phyloP scores from a whole-genome alignment of 1,140 invertebrate species.

The Thaumetopoea pityocampa region DNA sequence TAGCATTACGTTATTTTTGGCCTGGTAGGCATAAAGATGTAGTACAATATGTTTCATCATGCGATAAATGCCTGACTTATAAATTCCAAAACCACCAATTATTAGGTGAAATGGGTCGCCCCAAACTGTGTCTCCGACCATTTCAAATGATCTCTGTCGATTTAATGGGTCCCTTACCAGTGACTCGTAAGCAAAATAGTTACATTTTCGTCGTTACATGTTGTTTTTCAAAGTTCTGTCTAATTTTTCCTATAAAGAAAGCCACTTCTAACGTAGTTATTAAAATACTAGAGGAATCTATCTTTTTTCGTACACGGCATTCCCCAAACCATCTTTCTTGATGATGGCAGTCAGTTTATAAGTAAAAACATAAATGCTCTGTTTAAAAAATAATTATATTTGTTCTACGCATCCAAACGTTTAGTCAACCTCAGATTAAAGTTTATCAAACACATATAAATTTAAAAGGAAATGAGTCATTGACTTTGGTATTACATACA shows the following conservation, averaged over 20 bases:
- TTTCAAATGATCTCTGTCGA: constrained; percentile 54
- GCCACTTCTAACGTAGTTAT: constrained; percentile 31
- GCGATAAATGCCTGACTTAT: constrained; percentile 24
- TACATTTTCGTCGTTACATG: constrained; percentile 55
- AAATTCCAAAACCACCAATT: constrained; percentile 12
- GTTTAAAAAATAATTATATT: too few species aligned
- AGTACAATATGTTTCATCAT: too few species aligned
- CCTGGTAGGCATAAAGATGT: constrained; percentile 28
- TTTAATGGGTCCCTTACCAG: constrained; percentile 57
- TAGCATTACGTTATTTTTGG: too few species aligned
- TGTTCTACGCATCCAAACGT: too few species aligned
- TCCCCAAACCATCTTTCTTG: constrained; percentile 41
- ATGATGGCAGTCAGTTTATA: constrained; percentile 67
- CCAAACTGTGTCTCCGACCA: constrained; percentile 14
- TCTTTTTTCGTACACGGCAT: constrained; percentile 39
- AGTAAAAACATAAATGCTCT: too few species aligned
- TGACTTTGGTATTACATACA: too few species aligned
- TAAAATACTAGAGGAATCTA: constrained; percentile 27
- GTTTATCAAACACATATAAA: too few species aligned
- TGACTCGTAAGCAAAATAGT: constrained; percentile 34
- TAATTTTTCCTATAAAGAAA: too few species aligned
- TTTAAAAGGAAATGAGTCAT: too few species aligned
- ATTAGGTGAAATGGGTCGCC: constrained; percentile 21
- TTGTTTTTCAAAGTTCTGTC: constrained; percentile 49
- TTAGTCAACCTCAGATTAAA: too few species aligned